Base-by-base conservation (phyloP, 2,113 vertebrate species). In the Scalopus aquaticus region DNA sequence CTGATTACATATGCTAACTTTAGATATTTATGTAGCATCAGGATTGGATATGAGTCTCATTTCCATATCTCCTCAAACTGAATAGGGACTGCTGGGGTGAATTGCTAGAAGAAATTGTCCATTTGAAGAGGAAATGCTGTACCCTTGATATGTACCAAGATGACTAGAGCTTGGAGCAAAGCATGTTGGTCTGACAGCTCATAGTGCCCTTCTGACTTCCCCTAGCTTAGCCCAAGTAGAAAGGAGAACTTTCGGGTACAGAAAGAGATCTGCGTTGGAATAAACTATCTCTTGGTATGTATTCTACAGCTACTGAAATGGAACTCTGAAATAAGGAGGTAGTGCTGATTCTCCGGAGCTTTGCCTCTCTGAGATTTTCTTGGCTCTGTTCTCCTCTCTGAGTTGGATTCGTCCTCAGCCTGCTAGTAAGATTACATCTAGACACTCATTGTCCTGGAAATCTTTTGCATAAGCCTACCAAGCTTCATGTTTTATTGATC, bases 111-210 rank as follows among this genome's bases (percentile, higher is more conserved):
- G 67, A 90, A 64, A 67, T 89, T 96, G 62, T 80, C 77, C 78
- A 80, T 94, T 93, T 64, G 73, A 96, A 93, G 79, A 89, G 93
- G 77, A 95, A 96, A 76, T 93, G 77, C 49, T 37, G 42, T 70
- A 67, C 44, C 32, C 32, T 91, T 90, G 22, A 44, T 95, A 12
- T 73, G 5, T 95, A 73, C 69, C 58, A 64, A 32, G 56, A 82
- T 30, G n/a, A 32, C 2, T 85, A 86, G 82, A 95, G 28, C 24
- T 84, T 90, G 46, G 10, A 80, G 35, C 51, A 95, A 49, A 87
- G 79, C 6, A 2, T 74, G 70, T 20, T 70, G 35, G 30, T 70
- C 32, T 73, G 54, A 80, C 46, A 82, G n/a, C 39, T 73, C 49
- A 24, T 6, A 69, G 24, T 76, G 26, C 44, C 13, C 6, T 54